Conservation (phyloP, 2,113 vertebrate species). For the Hyla sarda region DNA sequence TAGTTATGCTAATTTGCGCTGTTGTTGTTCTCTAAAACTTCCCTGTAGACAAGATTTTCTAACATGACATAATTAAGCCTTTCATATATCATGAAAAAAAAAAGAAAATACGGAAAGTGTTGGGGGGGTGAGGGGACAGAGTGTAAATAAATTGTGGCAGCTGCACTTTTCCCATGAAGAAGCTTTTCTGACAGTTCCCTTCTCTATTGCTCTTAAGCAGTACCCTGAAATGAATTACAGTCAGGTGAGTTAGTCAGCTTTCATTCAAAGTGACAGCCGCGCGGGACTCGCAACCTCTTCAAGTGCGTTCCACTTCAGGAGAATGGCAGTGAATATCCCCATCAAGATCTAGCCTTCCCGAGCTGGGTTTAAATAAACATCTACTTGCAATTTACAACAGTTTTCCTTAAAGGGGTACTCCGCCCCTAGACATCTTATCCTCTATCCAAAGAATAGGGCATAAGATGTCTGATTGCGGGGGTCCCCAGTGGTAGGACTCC, state of each 20-base stretch:
- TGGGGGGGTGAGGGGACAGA: conserved; percentile 24
- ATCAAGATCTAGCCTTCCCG: conserved; percentile 22
- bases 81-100: conserved; percentile 40
- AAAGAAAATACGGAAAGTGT: background rate
- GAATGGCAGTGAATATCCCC: conserved; percentile 31
- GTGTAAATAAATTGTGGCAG: conserved; percentile 59
- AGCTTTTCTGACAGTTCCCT: conserved; percentile 62
- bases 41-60: conserved; percentile 33
- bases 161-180: conserved; percentile 4
- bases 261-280: conserved; percentile 60
- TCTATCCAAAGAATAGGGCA: no score
- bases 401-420: no score
- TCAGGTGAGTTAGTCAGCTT: conserved; percentile 59
- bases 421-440: no score
- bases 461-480: no score
- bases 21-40: conserved; percentile 1
- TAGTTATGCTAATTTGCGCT: conserved; percentile 19
- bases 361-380: conserved; percentile 11
- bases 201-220: conserved; percentile 50
- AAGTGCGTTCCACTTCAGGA: conserved; percentile 47
- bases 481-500: no score
- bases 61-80: conserved; percentile 50
- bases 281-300: conserved; percentile 47
- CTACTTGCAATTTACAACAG: conserved; percentile 31
- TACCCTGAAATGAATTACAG: conserved; percentile 60